Evolutionary conservation across 2,113 vertebrate genomes (phyloP), one percentile per base, ranked within the genome.

Genomic region (Macquaria australasica): DNA sequence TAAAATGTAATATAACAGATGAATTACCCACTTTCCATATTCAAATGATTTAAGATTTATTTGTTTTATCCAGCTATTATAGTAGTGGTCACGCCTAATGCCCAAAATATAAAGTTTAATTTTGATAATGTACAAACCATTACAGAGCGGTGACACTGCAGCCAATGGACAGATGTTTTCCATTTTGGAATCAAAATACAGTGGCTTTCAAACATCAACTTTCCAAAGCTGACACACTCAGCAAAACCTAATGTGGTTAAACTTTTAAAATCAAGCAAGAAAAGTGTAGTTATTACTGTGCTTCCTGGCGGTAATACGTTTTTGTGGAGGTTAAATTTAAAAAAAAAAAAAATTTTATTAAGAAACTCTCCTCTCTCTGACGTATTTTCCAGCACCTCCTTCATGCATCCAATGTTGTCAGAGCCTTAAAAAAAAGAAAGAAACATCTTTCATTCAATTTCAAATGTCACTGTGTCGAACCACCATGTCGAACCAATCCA

Each of bases 401-500:
- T 60, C n/a, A 11, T 51, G 1, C 1, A 0, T 50, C 28, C 72
- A 69, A 21, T 37, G 10, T 25, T 59, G 20, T 74, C 70, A 25
- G 53, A 69, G 18, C 50, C 4, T 34, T 48, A 56, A 34, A 23
- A 55, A 34, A 60, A 62, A 6, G 21, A 34, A 60, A 62, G 7
- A 53, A 53, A 53, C 5, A 37, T 20, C 20, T 74, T 74, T 11
- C n/a, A 81, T 12, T 53, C 1, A 56, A 34, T 77, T 85, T 82
- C n/a, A 67, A 58, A 81, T 68, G 45, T 55, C 41, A 69, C 15
- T 6, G 20, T 78, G 63, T 87, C 16, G 6, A 59, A 70, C 31
- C 43, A 0, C 41, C 39, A 7, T 74, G 59, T 76, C 3, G 6
- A 73, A 76, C 48, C 37, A 60, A 50, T 68, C 23, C 23, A 45